Conservation (phyloP, 2,888 invertebrate genomes). For the Sphecodes monilicornis region DNA sequence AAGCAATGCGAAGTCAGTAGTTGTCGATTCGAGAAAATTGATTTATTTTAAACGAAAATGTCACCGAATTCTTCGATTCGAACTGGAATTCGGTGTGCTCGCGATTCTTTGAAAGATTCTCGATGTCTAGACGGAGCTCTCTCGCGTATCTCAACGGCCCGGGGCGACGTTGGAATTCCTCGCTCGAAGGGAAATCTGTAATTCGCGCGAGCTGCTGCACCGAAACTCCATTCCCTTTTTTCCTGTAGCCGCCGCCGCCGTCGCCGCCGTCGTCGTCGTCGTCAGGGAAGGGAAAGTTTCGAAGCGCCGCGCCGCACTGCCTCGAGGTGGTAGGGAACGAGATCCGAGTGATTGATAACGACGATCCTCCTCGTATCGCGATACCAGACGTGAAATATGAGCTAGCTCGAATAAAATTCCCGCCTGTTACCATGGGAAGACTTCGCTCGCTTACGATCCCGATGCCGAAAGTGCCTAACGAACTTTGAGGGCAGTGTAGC, state of each 20-base stretch:
- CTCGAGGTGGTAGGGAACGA: constrained; percentile 57
- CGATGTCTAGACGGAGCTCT: constrained; percentile 59
- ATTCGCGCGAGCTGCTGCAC: constrained; percentile 50
- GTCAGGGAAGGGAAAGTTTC: constrained; percentile 55
- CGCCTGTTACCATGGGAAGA: constrained; percentile 56
- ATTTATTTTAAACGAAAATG: background rate
- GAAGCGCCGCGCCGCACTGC: constrained; percentile 41
- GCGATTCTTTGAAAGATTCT: constrained; percentile 53
- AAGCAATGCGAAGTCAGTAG: no score
- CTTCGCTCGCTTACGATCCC: constrained; percentile 67
- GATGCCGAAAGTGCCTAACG: constrained; percentile 59
- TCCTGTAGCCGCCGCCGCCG: background rate
- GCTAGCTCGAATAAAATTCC: constrained; percentile 67
- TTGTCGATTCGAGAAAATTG: no score
- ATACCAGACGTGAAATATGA: constrained; percentile 62
- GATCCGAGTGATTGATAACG: constrained; percentile 68
- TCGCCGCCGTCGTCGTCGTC: constrained; percentile 21
- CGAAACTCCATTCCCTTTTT: constrained; percentile 51
- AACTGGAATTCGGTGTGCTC: background rate
- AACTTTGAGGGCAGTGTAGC: no score
- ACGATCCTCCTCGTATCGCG: constrained; percentile 50
- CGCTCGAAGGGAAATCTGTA: constrained; percentile 46
- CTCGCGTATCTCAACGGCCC: constrained; percentile 62
- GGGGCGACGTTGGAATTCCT: constrained; percentile 57
- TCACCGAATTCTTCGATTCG: background rate